phyloP scores from a whole-genome alignment of 2,113 vertebrate genomes.

The Procavia capensis region DNA sequence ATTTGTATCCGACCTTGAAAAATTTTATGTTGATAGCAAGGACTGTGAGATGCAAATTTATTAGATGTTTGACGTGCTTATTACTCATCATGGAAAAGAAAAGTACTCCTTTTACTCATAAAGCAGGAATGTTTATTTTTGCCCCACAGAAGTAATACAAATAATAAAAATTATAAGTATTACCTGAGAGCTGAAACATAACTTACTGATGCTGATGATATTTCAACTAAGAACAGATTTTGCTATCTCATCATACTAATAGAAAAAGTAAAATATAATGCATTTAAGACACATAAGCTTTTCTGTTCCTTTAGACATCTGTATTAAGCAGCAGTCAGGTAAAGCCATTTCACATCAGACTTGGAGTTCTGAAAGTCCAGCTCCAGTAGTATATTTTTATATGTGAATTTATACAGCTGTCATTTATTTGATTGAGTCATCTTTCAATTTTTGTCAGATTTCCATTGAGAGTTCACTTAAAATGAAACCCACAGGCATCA shows the following conservation, averaged over 20 bases:
- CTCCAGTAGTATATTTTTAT: background rate
- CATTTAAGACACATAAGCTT: background rate
- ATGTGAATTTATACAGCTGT: background rate
- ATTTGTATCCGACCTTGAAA: constrained; percentile 71
- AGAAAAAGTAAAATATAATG: background rate
- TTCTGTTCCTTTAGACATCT: background rate
- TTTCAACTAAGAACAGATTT: background rate
- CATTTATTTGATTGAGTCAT: background rate
- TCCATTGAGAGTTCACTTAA: background rate
- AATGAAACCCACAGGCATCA: no score
- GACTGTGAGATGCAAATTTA: constrained; percentile 4
- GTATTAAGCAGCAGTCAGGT: background rate
- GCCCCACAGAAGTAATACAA: constrained; percentile 11
- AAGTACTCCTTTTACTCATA: constrained; percentile 25
- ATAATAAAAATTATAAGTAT: background rate
- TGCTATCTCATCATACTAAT: background rate
- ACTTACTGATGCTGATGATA: background rate
- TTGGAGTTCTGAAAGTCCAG: background rate
- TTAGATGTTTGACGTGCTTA: constrained; percentile 30
- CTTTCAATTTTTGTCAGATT: constrained; percentile 5
- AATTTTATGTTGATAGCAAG: constrained; percentile 60
- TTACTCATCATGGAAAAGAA: constrained; percentile 1
- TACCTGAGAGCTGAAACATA: background rate
- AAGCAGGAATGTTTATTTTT: constrained; percentile 54
- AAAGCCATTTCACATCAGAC: background rate